Percentiles rank a stretch among this genome's conserved stretches.
These are phyloP conservation scores for Anoplius nigerrimus DNA, from an alignment of 2,888 invertebrate species.

Conservation along the genomic window DNA sequence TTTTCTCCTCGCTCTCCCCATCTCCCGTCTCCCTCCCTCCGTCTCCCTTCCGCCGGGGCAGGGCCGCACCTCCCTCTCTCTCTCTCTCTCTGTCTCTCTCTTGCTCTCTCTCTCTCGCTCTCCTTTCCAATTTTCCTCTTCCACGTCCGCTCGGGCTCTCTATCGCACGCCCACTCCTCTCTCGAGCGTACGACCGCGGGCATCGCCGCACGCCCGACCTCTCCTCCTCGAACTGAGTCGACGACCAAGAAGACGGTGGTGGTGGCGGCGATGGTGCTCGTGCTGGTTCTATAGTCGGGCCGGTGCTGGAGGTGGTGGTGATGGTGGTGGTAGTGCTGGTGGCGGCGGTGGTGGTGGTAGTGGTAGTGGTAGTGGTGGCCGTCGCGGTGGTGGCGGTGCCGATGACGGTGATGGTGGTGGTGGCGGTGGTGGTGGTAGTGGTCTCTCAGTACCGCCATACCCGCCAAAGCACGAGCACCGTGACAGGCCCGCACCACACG, in stretches of 20 bases:
- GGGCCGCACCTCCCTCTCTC: slow-evolving; percentile 42
- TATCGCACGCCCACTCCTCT: slow-evolving; percentile 65
- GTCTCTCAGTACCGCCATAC: slow-evolving; percentile 73
- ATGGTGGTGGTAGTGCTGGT: slow-evolving; percentile 14
- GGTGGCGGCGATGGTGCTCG: slow-evolving; percentile 21
- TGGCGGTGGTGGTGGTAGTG: slow-evolving; percentile 42
- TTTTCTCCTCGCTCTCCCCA: slow-evolving; percentile 26
- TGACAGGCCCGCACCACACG: slow-evolving; percentile 55
- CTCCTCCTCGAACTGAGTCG: slow-evolving; percentile 14
- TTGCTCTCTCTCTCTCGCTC: slow-evolving; percentile 41
- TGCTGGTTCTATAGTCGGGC: no score
- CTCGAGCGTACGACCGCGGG: slow-evolving; percentile 33
- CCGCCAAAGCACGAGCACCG: slow-evolving; percentile 72
- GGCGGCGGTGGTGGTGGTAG: slow-evolving; percentile 20
- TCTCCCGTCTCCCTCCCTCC: slow-evolving; percentile 32
- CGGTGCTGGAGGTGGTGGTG: no score
- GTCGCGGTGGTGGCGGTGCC: slow-evolving; percentile 29
- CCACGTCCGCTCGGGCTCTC: slow-evolving; percentile 45
- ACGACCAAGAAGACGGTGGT: slow-evolving; percentile 10
- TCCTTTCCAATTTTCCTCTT: slow-evolving; percentile 51
- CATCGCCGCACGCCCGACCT: slow-evolving; percentile 46
- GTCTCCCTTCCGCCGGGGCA: slow-evolving; percentile 26
- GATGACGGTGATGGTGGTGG: slow-evolving; percentile 33
- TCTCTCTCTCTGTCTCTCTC: slow-evolving; percentile 46
- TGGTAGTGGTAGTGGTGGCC: slow-evolving; percentile 21